Base-by-base conservation (phyloP, 2,888 invertebrate species). In the Xanthorhoe spadicearia region DNA sequence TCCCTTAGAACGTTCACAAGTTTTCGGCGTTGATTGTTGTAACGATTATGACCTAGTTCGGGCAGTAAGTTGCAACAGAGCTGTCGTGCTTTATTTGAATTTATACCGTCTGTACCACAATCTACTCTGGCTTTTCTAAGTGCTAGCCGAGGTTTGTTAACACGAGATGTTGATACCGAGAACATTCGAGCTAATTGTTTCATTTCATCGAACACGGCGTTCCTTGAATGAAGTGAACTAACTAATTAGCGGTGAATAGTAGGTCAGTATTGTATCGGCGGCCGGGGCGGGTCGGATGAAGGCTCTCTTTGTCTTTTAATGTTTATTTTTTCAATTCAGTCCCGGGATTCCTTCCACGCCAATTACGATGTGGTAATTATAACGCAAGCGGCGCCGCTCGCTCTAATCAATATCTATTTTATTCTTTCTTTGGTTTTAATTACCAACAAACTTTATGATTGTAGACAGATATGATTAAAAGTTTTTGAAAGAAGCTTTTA, bases 221-320 rank as follows among this genome's bases (percentile, higher is more conserved):
- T 87, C 85, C 85, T 83, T 88, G 84, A 85, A 86, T 82, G 81
- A 77, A 86, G 82, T 77, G 78, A 83, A 75, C 82, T 85, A 92
- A 92, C 82, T 85, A 92, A 92, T 91, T 90, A 91, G 83, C 86
- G 75, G 82, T 79, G 79, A 85, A 88, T 87, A 87, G 86, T 88
- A 81, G 84, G 84, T 81, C 85, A 85, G 83, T 79, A 85, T 89
- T 90, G 87, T 89, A 79, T 84, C 72, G 79, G 75, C 53, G 51
- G 28, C 56, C 19, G 52, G n/a, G n/a, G 58, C 81, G 77, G 85
- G 82, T 87, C 84, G 81, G 81, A 87, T 88, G 85, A 91, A 90
- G 83, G 84, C 82, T 77, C 79, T 84, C 92, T 86, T 92, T 92
- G 89, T 92, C 74, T 81, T 76, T 78, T 73, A 72, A 72, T 89